Percentiles rank a stretch among this genome's conserved stretches.
phyloP scores from a whole-genome alignment of 2,113 vertebrate genomes.

The Sceloporus tristichus region DNA sequence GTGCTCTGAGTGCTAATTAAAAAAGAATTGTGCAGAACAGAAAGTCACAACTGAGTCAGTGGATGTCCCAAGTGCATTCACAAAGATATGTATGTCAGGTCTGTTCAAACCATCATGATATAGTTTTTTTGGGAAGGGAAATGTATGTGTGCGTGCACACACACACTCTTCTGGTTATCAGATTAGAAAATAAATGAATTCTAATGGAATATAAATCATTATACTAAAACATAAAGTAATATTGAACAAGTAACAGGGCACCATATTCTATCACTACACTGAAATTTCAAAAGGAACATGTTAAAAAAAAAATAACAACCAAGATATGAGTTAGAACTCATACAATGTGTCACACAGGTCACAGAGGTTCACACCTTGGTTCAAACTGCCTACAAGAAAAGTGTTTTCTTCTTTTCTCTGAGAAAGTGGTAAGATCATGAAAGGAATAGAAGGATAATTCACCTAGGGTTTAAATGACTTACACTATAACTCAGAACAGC shows the following conservation, averaged over 20 bases:
- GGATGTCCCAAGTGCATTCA: conserved; percentile 1
- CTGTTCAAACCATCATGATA: background rate
- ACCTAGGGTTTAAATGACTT: too few relatives aligned
- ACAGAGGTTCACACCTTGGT: background rate
- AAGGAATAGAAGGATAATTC: too few relatives aligned
- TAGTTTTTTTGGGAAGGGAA: background rate
- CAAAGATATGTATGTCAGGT: background rate
- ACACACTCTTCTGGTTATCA: background rate
- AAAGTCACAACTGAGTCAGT: background rate
- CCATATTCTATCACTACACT: background rate
- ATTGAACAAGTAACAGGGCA: background rate
- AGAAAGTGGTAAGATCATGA: too few relatives aligned
- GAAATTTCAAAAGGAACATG: background rate
- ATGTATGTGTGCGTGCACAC: too few relatives aligned
- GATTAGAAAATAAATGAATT: background rate
- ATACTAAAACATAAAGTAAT: background rate
- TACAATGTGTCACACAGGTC: background rate
- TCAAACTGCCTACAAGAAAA: too few relatives aligned
- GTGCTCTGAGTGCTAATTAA: conserved; percentile 10
- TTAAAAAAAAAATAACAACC: background rate
- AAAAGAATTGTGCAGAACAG: background rate
- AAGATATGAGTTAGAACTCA: background rate
- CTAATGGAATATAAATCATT: background rate
- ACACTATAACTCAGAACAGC: too few relatives aligned
- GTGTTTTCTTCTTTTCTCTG: too few relatives aligned